Conservation (phyloP, 2,797 vertebrate species). For the Gymnodraco acuticeps region DNA sequence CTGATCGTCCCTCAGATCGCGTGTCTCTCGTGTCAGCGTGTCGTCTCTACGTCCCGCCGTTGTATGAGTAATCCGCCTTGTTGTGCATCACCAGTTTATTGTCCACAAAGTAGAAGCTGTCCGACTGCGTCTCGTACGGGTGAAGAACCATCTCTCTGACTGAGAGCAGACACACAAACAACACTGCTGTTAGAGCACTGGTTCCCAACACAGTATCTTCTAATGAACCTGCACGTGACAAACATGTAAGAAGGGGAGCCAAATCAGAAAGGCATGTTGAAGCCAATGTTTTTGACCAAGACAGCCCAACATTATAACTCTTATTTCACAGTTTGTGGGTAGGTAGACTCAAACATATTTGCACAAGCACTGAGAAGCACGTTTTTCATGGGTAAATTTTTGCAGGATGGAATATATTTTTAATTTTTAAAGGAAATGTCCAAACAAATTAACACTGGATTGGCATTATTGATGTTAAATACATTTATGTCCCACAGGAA, state of each 20-base stretch:
- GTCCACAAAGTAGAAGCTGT: slow-evolving; percentile 99
- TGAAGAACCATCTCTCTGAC: slow-evolving; percentile 96
- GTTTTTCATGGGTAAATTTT: too few relatives aligned
- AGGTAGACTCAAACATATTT: too few relatives aligned
- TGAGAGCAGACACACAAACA: slow-evolving; percentile 68
- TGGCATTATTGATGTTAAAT: not conserved
- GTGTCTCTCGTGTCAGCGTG: slow-evolving; percentile 11
- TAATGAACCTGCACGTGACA: too few relatives aligned
- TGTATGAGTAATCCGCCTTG: slow-evolving; percentile 99
- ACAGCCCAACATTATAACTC: too few relatives aligned
- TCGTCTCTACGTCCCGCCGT: slow-evolving; percentile 88
- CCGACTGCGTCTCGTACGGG: slow-evolving; percentile 97
- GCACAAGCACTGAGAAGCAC: too few relatives aligned
- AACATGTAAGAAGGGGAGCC: too few relatives aligned
- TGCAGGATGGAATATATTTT: too few relatives aligned
- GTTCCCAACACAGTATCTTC: not conserved
- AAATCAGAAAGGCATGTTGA: too few relatives aligned
- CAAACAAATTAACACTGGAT: not conserved
- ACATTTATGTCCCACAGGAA: not conserved
- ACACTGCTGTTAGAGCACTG: slow-evolving; percentile 17
- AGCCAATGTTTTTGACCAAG: too few relatives aligned
- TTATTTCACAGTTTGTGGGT: too few relatives aligned
- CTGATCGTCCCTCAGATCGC: slow-evolving; percentile 48
- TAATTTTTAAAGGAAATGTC: not conserved
- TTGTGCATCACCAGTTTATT: slow-evolving; percentile 99